Conservation (phyloP, 2,888 invertebrate genomes). For the Yponomeuta cagnagella region DNA sequence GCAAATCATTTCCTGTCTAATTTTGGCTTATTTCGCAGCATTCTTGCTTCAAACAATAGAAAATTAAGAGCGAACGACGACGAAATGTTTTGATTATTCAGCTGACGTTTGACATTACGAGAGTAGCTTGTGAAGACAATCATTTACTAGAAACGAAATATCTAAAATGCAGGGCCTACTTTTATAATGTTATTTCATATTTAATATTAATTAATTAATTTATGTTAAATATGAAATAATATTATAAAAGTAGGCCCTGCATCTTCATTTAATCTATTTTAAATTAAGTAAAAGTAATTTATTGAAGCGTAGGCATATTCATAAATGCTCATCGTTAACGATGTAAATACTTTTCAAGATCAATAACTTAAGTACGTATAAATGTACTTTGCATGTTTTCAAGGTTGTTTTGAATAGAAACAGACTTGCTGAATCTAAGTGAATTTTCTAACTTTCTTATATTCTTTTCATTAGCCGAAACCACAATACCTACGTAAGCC, state of each 20-base stretch:
- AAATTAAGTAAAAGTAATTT: no score
- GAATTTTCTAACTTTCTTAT: neutral
- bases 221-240: no score
- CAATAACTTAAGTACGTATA: neutral
- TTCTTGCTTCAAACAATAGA: conserved; percentile 17
- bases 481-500: neutral
- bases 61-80: neutral
- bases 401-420: neutral
- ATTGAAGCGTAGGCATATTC: neutral
- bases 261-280: neutral
- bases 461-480: neutral
- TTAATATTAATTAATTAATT: no score
- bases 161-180: no score
- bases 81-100: neutral
- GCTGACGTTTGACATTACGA: neutral
- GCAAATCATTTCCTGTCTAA: conserved; percentile 42
- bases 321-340: neutral
- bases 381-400: neutral
- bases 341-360: neutral
- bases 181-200: no score
- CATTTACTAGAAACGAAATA: neutral
- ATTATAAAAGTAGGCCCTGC: no score
- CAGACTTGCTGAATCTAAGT: neutral
- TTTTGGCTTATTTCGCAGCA: conserved; percentile 32
- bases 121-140: neutral